phyloP scores from a whole-genome alignment of 2,113 vertebrate species.

The Sinocyclocheilus rhinocerous region DNA sequence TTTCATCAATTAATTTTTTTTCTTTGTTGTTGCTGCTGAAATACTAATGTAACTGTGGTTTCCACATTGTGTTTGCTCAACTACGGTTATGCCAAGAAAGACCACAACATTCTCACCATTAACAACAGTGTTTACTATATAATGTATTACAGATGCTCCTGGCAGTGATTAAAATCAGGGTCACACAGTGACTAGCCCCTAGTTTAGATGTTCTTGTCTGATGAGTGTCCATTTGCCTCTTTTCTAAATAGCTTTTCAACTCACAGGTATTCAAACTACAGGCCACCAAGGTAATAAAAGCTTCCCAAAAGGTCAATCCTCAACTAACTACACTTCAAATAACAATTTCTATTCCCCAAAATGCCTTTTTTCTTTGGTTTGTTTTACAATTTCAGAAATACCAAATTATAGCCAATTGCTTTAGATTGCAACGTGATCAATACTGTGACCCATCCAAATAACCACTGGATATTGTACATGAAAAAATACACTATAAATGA shows the following conservation, averaged over 20 bases:
- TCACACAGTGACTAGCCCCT: not conserved
- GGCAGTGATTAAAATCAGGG: not conserved
- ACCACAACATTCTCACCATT: not conserved
- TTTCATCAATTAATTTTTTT: not conserved
- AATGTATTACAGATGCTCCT: not conserved
- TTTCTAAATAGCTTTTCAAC: constrained; percentile 90
- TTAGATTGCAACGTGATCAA: not conserved
- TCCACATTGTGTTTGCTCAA: constrained; percentile 13
- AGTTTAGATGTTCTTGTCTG: constrained; percentile 50
- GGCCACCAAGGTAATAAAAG: constrained; percentile 94
- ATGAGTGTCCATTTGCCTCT: constrained; percentile 82
- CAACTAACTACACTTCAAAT: constrained; percentile 69
- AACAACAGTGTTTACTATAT: not conserved
- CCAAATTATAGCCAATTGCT: not conserved
- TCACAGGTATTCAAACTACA: constrained; percentile 89
- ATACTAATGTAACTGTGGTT: not conserved
- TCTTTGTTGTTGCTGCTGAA: not conserved
- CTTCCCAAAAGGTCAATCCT: constrained; percentile 66
- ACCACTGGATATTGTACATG: not conserved
- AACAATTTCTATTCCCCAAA: constrained; percentile 17
- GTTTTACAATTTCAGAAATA: constrained; percentile 6
- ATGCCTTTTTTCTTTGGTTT: too few species aligned
- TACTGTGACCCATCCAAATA: constrained; percentile 21
- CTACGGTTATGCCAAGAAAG: not conserved
- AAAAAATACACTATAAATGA: not conserved